Conservation (phyloP, 2,888 invertebrate genomes). For the Chromoteleia sp. region DNA sequence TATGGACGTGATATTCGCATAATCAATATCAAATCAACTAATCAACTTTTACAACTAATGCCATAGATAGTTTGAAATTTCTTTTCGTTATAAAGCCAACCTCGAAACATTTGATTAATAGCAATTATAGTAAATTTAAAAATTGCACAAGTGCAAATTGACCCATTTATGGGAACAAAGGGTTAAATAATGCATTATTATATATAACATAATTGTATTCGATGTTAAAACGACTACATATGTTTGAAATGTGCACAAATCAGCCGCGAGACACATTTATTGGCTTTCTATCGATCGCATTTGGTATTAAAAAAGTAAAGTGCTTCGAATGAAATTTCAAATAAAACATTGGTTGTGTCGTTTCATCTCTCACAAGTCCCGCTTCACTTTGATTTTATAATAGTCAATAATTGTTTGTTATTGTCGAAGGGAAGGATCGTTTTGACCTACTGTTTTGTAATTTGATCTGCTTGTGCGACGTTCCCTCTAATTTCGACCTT, state of each 20-base stretch:
- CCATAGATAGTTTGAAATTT: too few relatives aligned
- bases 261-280: constrained; percentile 4
- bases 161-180: too few relatives aligned
- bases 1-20: too few relatives aligned
- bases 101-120: too few relatives aligned
- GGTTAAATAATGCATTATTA: too few relatives aligned
- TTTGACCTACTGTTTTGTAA: background rate
- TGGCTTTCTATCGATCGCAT: constrained; percentile 3
- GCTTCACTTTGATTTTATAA: background rate
- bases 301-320: background rate
- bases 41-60: too few relatives aligned
- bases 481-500: background rate
- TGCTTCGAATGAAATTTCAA: too few relatives aligned
- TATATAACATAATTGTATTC: background rate
- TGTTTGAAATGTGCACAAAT: background rate
- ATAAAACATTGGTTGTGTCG: background rate
- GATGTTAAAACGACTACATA: background rate
- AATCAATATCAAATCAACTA: too few relatives aligned
- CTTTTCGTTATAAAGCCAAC: too few relatives aligned
- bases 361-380: background rate
- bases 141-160: too few relatives aligned
- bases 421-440: background rate
- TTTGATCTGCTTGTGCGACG: background rate
- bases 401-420: background rate
- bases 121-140: too few relatives aligned